A percentile compares a stretch with the other conserved stretches of the same genome.
Conservation (phyloP, 2,113 vertebrate genomes). For the Boulengeromyrus knoepffleri region DNA sequence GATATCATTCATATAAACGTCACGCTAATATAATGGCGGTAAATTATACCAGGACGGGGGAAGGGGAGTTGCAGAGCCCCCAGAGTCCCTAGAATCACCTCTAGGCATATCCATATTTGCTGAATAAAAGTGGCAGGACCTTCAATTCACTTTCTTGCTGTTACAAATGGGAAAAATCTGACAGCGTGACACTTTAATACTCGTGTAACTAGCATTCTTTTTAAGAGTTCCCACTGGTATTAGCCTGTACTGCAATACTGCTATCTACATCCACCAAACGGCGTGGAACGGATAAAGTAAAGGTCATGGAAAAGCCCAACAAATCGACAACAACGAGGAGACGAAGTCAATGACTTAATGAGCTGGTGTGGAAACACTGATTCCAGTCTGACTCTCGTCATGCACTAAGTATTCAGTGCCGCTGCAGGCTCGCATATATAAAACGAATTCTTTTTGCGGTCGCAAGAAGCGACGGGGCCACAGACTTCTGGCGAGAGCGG, state of each 20-base stretch:
- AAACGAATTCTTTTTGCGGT: constrained; percentile 56
- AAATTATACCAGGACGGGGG: background rate
- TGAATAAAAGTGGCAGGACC: background rate
- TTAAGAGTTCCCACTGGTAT: background rate
- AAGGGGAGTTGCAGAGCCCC: background rate
- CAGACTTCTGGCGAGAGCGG: constrained; percentile 39
- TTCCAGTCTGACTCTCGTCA: constrained; percentile 52
- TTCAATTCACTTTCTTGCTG: background rate
- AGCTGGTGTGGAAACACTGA: constrained; percentile 58
- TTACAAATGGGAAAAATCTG: constrained; percentile 31
- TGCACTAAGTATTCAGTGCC: constrained; percentile 51
- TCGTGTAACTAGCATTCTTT: background rate
- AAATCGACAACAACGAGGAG: constrained; percentile 33
- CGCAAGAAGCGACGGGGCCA: constrained; percentile 7
- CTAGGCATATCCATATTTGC: background rate
- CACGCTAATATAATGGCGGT: background rate
- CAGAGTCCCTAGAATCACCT: background rate
- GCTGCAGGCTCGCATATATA: constrained; percentile 55
- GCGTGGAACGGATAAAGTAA: background rate
- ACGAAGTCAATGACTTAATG: constrained; percentile 56
- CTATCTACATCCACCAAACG: background rate
- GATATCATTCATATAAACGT: background rate
- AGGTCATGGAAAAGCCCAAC: constrained; percentile 19
- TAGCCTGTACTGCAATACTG: background rate
- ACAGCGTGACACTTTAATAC: constrained; percentile 27